phyloP scores from a whole-genome alignment of 1,140 invertebrate species.

The Drosophila eugracilis region DNA sequence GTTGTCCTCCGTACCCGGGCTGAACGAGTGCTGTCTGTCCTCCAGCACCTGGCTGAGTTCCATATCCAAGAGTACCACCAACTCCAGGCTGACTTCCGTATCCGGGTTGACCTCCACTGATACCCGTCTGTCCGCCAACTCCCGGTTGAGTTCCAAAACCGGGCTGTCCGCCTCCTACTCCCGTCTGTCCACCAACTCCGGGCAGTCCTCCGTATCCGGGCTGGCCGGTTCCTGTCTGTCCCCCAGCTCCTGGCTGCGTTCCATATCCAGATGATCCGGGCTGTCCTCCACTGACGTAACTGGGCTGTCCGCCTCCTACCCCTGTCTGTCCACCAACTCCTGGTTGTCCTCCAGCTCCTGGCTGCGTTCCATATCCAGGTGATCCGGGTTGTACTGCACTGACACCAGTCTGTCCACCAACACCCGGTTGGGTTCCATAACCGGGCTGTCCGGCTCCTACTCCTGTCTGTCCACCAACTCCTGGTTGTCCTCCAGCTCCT shows the following conservation, averaged over 20 bases:
- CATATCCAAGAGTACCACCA: not conserved
- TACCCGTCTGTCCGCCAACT: not conserved
- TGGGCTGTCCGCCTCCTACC: constrained; percentile 3
- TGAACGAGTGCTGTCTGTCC: constrained; percentile 2
- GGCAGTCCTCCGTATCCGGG: constrained; percentile 2
- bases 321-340: constrained; percentile 10
- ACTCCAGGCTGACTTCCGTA: constrained; percentile 8
- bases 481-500: constrained; percentile 12
- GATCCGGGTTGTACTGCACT: constrained; percentile 9
- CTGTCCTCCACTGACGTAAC: not conserved
- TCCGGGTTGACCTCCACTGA: constrained; percentile 13
- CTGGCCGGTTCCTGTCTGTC: constrained; percentile 5
- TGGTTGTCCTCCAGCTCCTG: constrained; percentile 9
- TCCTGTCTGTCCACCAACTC: constrained; percentile 21
- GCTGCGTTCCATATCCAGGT: not conserved
- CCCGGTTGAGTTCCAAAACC: constrained; percentile 22
- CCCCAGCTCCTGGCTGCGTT: constrained; percentile 4
- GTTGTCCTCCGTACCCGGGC: not conserved
- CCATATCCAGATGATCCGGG: constrained; percentile 6
- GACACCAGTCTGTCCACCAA: not conserved
- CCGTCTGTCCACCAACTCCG: not conserved
- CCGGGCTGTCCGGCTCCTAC: constrained; percentile 17
- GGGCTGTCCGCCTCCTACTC: constrained; percentile 3
- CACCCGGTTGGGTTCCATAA: constrained; percentile 2
- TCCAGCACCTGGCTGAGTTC: constrained; percentile 3